Base-by-base conservation (phyloP, 2,888 invertebrate species). In the Oxycera nigricornis region DNA sequence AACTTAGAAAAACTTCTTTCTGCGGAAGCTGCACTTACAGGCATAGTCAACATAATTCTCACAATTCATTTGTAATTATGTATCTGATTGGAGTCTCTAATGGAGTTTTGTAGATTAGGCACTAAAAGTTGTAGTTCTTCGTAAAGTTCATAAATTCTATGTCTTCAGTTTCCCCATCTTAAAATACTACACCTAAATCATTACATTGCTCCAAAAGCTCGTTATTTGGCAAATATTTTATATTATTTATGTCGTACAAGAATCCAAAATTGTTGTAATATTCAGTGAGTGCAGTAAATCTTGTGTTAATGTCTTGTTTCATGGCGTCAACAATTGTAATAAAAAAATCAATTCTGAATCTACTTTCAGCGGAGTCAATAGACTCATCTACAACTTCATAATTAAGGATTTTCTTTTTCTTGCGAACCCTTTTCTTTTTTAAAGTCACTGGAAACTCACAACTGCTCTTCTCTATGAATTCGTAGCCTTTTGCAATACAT, bases 341-440 rank as follows among this genome's bases (percentile, higher is more conserved):
- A 39, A 35, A 35, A 39, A 50, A 50, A 50, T 50, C 50, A 50
- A 50, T 50, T 50, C 50, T 50, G n/a, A n/a, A n/a, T n/a, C n/a
- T n/a, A n/a, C n/a, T n/a, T n/a, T n/a, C n/a, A n/a, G n/a, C n/a
- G n/a, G 50, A 50, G 17, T 50, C 50, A 50, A 50, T 50, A n/a
- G 50, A 17, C 50, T 50, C 14, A 50, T 50, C 50, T 50, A 50
- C 50, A 50, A 1, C 50, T 50, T 50, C 50, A 50, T 14, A 50
- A 17, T 50, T 14, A 17, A 50, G 17, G n/a, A n/a, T n/a, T n/a
- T 17, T 14, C 6, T 14, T n/a, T n/a, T 50, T 14, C 17, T n/a
- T n/a, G n/a, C n/a, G n/a, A n/a, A n/a, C n/a, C n/a, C n/a, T n/a
- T n/a, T n/a, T n/a, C n/a, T n/a, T 4, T 50, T 50, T 1, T n/a